These are phyloP conservation scores for Erebia aethiops DNA, from an alignment of 2,888 invertebrate species.

Conservation along the genomic window DNA sequence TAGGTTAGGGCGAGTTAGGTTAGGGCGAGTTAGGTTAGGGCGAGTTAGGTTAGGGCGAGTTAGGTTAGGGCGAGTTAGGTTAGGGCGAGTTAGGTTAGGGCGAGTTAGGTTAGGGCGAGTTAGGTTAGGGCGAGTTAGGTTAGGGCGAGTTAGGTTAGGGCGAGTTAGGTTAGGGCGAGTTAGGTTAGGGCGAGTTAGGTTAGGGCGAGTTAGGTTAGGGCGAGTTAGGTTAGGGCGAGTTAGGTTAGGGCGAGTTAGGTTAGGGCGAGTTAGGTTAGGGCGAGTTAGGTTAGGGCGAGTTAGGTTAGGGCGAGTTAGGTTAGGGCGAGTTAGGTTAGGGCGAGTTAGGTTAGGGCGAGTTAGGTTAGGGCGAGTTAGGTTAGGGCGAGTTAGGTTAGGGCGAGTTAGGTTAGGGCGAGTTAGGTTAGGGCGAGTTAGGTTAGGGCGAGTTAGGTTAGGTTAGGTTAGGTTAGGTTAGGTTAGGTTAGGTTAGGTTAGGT, in stretches of 20 bases:
- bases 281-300: no score
- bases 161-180: constrained; percentile 2
- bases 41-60: constrained; percentile 4
- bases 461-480: not conserved
- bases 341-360: not conserved
- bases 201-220: constrained; percentile 6
- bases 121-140: constrained; percentile 8
- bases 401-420: constrained; percentile 28
- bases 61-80: constrained; percentile 8
- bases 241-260: constrained; percentile 6
- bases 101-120: constrained; percentile 4
- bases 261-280: no score
- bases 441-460: not conserved
- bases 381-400: constrained; percentile 30
- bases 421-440: constrained; percentile 5
- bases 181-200: constrained; percentile 8
- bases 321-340: not conserved
- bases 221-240: constrained; percentile 3
- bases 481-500: no score
- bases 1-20: constrained; percentile 7
- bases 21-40: constrained; percentile 3
- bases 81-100: constrained; percentile 7
- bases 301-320: not conserved
- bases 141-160: constrained; percentile 7
- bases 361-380: constrained; percentile 23